A percentile compares a stretch with the other conserved stretches of the same genome.
Conservation (phyloP, 2,888 invertebrate species). For the Luperina testacea region DNA sequence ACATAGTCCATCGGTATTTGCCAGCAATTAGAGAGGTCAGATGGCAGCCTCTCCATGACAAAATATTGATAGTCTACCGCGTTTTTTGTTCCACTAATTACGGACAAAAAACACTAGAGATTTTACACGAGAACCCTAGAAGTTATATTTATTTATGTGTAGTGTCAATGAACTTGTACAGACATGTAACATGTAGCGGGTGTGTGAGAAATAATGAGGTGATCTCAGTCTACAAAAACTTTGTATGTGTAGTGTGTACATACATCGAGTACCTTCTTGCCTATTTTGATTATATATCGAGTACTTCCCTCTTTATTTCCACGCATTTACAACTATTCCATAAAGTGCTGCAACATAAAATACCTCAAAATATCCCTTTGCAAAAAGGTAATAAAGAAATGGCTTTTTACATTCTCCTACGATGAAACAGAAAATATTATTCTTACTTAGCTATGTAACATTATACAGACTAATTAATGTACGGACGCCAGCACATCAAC, state of each 20-base stretch:
- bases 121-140: slow-evolving; percentile 22
- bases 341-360: too few relatives aligned
- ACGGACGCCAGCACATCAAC: too few relatives aligned
- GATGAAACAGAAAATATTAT: too few relatives aligned
- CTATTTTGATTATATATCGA: not conserved
- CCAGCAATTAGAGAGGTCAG: slow-evolving; percentile 31
- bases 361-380: too few relatives aligned
- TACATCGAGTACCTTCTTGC: slow-evolving; percentile 3
- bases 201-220: slow-evolving; percentile 41
- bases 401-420: too few relatives aligned
- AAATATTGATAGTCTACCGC: slow-evolving; percentile 20
- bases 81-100: slow-evolving; percentile 38
- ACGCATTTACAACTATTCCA: too few relatives aligned
- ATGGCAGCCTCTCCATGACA: slow-evolving; percentile 1
- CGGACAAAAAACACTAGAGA: slow-evolving; percentile 31
- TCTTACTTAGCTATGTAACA: too few relatives aligned
- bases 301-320: not conserved
- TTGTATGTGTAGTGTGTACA: slow-evolving; percentile 8
- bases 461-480: too few relatives aligned
- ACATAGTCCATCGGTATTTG: not conserved
- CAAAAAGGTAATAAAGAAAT: too few relatives aligned
- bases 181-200: slow-evolving; percentile 44
- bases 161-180: slow-evolving; percentile 49
- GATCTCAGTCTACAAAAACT: slow-evolving; percentile 50
- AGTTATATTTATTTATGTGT: slow-evolving; percentile 31